Percentiles rank a stretch among this genome's conserved stretches.
phyloP scores from a whole-genome alignment of 2,113 vertebrate genomes.

The Poecilia latipinna region DNA sequence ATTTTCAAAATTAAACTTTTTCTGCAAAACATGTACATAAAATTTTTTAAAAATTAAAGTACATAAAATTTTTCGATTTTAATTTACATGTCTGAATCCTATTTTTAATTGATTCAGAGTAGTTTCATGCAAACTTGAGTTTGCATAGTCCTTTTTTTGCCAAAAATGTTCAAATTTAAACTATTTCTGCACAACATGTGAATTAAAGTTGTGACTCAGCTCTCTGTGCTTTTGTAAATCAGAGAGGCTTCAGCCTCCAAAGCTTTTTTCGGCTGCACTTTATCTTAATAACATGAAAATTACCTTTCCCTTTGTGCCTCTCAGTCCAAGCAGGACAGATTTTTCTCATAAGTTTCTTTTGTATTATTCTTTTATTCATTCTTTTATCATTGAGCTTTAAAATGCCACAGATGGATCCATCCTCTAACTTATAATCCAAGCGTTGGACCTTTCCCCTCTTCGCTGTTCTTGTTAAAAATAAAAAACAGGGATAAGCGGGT shows the following conservation, averaged over 20 bases:
- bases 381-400: not conserved
- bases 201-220: not conserved
- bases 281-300: slow-evolving; percentile 4
- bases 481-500: no score
- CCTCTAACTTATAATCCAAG: not conserved
- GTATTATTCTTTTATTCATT: not conserved
- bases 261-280: slow-evolving; percentile 10
- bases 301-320: not conserved
- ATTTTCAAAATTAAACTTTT: no score
- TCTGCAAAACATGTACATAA: no score
- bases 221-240: not conserved
- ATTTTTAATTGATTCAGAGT: no score
- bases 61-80: no score
- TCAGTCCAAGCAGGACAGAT: not conserved
- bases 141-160: not conserved
- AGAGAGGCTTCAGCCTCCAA: not conserved
- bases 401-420: slow-evolving; percentile 16
- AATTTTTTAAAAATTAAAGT: no score
- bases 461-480: not conserved
- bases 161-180: not conserved
- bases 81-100: no score
- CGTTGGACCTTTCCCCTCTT: not conserved
- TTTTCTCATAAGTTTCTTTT: not conserved
- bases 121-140: no score
- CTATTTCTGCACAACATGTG: not conserved